Conservation (phyloP, 2,113 vertebrate species). For the Pelobates fuscus region DNA sequence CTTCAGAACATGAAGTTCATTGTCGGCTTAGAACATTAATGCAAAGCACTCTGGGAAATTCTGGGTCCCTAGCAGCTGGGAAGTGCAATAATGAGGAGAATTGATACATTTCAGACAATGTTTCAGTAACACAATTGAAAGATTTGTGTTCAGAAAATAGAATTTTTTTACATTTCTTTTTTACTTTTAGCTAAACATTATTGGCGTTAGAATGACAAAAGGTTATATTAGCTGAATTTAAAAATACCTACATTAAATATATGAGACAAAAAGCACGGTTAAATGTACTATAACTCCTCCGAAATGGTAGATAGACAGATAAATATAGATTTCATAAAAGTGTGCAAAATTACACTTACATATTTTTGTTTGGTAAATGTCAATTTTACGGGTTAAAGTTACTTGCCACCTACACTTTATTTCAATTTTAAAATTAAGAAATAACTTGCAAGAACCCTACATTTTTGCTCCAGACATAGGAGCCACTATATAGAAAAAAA, state of each 20-base stretch:
- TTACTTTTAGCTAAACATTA: constrained; percentile 31
- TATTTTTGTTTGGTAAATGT: too few relatives aligned
- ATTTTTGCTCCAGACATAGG: too few relatives aligned
- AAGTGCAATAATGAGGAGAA: constrained; percentile 4
- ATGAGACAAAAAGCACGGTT: background rate
- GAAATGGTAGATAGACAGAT: too few relatives aligned
- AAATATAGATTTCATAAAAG: too few relatives aligned
- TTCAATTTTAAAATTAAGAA: too few relatives aligned
- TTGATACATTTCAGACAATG: constrained; percentile 19
- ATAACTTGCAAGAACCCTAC: too few relatives aligned
- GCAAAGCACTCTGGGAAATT: constrained; percentile 38
- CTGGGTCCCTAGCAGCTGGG: background rate
- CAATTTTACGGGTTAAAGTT: too few relatives aligned
- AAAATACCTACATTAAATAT: constrained; percentile 21
- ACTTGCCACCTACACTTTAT: too few relatives aligned
- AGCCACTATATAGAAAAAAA: too few relatives aligned
- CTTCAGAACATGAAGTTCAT: constrained; percentile 49
- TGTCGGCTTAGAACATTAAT: constrained; percentile 49
- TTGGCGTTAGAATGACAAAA: background rate
- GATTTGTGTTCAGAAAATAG: background rate
- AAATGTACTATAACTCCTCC: too few relatives aligned
- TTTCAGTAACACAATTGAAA: constrained; percentile 41
- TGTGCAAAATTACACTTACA: too few relatives aligned
- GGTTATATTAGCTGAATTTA: constrained; percentile 44
- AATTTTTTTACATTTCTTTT: background rate